phyloP scores from a whole-genome alignment of 2,888 invertebrate genomes.

The Rhynchonema sp. region DNA sequence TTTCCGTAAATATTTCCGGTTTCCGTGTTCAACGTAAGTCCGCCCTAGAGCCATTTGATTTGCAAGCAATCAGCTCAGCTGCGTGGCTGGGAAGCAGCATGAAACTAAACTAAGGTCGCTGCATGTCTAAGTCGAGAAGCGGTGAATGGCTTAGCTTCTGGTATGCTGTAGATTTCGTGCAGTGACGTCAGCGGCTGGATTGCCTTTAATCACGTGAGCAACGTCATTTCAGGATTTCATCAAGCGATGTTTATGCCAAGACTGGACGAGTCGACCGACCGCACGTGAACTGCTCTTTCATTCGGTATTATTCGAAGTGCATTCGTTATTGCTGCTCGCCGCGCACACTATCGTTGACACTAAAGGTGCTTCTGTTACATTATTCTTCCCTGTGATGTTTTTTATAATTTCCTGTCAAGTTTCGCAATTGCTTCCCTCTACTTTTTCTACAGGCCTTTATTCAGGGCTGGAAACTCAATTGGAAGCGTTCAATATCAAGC shows the following conservation, averaged over 20 bases:
- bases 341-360: conserved; percentile 62
- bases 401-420: too few species aligned
- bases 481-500: background rate
- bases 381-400: too few species aligned
- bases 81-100: too few species aligned
- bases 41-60: background rate
- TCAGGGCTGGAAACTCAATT: too few species aligned
- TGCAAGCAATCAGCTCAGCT: too few species aligned
- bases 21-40: too few species aligned
- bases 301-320: conserved; percentile 84
- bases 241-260: conserved; percentile 63
- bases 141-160: background rate
- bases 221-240: conserved; percentile 76
- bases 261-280: conserved; percentile 64
- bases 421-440: background rate
- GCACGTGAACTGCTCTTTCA: conserved; percentile 88
- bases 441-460: too few species aligned
- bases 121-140: background rate
- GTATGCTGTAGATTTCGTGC: background rate
- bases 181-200: too few species aligned
- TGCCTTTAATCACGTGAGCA: too few species aligned
- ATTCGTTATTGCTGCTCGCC: conserved; percentile 54
- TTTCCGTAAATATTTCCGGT: too few species aligned
- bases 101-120: too few species aligned
- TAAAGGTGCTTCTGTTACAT: background rate